phyloP scores from a whole-genome alignment of 2,888 invertebrate genomes.

The Holacanthella duospinosa region DNA sequence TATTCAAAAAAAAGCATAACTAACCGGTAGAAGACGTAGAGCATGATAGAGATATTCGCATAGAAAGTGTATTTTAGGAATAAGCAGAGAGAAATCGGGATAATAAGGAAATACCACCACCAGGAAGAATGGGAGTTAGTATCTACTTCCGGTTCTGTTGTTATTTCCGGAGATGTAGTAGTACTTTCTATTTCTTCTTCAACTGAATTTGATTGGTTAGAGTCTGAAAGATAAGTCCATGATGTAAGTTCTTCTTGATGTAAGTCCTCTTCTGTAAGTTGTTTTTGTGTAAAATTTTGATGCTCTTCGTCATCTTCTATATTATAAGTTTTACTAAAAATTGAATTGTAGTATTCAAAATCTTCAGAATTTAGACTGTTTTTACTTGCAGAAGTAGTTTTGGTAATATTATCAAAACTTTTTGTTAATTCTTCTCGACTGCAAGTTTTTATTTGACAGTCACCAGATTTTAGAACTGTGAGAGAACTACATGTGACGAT shows the following conservation, averaged over 20 bases:
- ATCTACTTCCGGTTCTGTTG: background rate
- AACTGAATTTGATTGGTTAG: background rate
- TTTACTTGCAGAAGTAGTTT: background rate
- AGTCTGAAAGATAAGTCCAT: background rate
- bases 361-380: background rate
- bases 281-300: too few relatives aligned
- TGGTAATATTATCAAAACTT: background rate
- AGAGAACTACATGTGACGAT: background rate
- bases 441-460: background rate
- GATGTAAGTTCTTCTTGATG: background rate
- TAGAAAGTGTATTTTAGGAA: background rate
- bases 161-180: background rate
- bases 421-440: background rate
- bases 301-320: background rate
- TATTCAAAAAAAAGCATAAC: slow-evolving; percentile 1
- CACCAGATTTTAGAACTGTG: background rate
- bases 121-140: background rate
- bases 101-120: background rate
- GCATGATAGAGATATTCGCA: background rate
- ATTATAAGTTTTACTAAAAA: background rate
- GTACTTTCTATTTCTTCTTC: background rate
- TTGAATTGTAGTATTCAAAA: slow-evolving; percentile 2
- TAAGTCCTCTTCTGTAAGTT: background rate
- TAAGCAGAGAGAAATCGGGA: background rate
- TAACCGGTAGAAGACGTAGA: background rate